Conservation (phyloP, 2,888 invertebrate species). For the Sepiola atlantica region DNA sequence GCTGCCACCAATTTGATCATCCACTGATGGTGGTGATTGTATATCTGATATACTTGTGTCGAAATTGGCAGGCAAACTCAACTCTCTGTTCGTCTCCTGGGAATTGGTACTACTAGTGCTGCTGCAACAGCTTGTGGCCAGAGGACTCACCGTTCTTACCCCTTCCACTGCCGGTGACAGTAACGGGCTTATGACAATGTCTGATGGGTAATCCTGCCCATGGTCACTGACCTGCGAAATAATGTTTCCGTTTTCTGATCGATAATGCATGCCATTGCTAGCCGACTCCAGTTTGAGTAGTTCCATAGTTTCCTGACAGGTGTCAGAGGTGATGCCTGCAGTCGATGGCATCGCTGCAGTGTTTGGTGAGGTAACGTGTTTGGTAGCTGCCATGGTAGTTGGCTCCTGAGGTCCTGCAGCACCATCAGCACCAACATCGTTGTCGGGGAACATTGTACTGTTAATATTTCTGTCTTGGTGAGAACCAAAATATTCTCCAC, state of each 20-base stretch:
- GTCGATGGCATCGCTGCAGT: not conserved
- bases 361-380: constrained; percentile 20
- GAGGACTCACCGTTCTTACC: constrained; percentile 49
- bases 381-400: constrained; percentile 56
- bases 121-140: constrained; percentile 51
- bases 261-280: not conserved
- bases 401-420: constrained; percentile 64
- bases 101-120: constrained; percentile 58
- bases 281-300: not conserved
- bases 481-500: not conserved
- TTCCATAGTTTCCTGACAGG: constrained; percentile 52
- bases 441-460: not conserved
- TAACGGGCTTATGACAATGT: constrained; percentile 41
- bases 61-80: constrained; percentile 58
- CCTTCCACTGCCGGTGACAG: constrained; percentile 41
- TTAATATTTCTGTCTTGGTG: not conserved
- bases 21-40: constrained; percentile 55
- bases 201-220: constrained; percentile 47
- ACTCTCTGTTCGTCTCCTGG: constrained; percentile 64
- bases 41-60: constrained; percentile 52
- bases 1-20: constrained; percentile 37
- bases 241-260: constrained; percentile 45
- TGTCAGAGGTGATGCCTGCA: constrained; percentile 38
- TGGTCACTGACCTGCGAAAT: constrained; percentile 12
- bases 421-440: constrained; percentile 37